Conservation (phyloP, 1,140 invertebrate species). For the Habropoda laboriosa region DNA sequence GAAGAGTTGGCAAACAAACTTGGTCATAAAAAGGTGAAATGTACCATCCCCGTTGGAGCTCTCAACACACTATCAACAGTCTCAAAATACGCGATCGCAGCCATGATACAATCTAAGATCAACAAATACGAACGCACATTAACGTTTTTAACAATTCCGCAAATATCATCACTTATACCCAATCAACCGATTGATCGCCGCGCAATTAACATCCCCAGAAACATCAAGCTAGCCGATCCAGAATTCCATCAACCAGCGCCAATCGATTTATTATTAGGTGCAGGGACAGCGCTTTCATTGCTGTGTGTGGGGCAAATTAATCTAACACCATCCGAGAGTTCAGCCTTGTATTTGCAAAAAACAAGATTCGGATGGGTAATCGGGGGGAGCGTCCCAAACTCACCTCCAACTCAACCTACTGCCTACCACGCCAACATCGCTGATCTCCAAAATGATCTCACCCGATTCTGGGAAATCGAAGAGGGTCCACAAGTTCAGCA, state of each 20-base stretch:
- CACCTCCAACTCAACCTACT: too few relatives aligned
- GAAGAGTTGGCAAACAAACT: not conserved
- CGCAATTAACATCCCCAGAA: not conserved
- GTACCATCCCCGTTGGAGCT: not conserved
- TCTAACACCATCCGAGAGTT: not conserved
- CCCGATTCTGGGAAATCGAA: too few relatives aligned
- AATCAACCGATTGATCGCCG: not conserved
- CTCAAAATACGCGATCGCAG: not conserved
- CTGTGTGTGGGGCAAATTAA: slow-evolving; percentile 32
- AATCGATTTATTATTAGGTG: slow-evolving; percentile 14
- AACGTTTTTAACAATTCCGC: not conserved
- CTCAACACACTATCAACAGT: not conserved
- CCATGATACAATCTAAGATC: not conserved
- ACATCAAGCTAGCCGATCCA: slow-evolving; percentile 23
- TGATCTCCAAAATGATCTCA: not conserved
- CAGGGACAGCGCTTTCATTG: not conserved
- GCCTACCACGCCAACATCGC: not conserved
- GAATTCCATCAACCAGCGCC: slow-evolving; percentile 12
- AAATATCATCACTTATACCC: not conserved
- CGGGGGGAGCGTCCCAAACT: not conserved
- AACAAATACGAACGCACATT: not conserved
- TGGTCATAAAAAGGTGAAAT: not conserved
- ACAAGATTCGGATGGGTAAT: slow-evolving; percentile 20
- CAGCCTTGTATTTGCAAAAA: slow-evolving; percentile 28
- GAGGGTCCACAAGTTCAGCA: not conserved